Evolutionary conservation across 1,140 invertebrate species (phyloP), one percentile per base, ranked within the genome.

Genomic region (Bombus waltoni): DNA sequence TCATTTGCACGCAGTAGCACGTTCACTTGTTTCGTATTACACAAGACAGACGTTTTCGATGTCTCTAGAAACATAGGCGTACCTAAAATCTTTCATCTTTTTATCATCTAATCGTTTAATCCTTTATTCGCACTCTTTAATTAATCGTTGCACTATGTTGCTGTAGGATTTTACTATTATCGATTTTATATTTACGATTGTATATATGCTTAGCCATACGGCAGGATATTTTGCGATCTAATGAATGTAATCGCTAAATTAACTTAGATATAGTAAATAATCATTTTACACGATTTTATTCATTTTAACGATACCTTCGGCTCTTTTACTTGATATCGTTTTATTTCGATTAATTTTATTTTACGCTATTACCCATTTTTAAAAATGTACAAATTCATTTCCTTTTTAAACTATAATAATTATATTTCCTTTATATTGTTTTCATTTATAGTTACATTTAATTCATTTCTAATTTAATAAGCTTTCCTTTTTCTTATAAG

Each of bases 141-240:
- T 47, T 35, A 35, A 25, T 59, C 18, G 13, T 38, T 22, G 6
- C 3, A 3, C 1, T 40, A 2, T 9, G 10, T 81, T 57, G 28
- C 0, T 42, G 13, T 47, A 66, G 6, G 22, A 32, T 35, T 82
- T 82, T 47, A 77, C 59, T n/a, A 77, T 77, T 83, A 83, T 83
- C 42, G 62, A 83, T 78, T 83, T 77, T 83, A 25, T 15, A 13
- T 81, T 81, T 66, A 35, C 32, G 28, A 11, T 13, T 72, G n/a
- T n/a, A 32, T 81, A 44, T 80, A 80, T 25, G 28, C 5, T 62
- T n/a, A 18, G 40, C n/a, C 57, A 1, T 38, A 32, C 15, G 25
- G 15, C 15, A 75, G 5, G 32, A 75, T 13, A 66, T 74, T 44
- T 82, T 47, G 72, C n/a, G 38, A 28, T 47, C 3, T 35, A 10